A percentile compares a stretch with the other conserved stretches of the same genome.
Conservation (phyloP, 2,113 vertebrate genomes). For the Malurus cyaneus region DNA sequence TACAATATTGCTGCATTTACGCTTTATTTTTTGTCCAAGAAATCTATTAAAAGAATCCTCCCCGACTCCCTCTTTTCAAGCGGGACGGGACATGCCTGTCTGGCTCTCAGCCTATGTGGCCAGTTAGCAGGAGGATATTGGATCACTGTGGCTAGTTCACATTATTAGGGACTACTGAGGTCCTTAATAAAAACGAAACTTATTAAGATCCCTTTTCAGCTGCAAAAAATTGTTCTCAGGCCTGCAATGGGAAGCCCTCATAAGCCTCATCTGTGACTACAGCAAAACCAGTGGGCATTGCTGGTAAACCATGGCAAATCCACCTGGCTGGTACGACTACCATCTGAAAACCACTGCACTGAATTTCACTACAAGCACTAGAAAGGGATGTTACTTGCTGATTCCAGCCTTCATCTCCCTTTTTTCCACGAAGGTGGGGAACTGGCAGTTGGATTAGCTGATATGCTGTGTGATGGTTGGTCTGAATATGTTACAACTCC, state of each 20-base stretch:
- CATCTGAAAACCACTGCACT: not conserved
- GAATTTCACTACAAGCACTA: not conserved
- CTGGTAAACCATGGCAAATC: not conserved
- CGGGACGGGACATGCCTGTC: not conserved
- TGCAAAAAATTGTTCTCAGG: not conserved
- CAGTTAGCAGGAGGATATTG: not conserved
- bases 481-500: not conserved
- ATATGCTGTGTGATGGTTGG: not conserved
- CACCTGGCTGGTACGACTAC: not conserved
- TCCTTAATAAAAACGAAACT: not conserved
- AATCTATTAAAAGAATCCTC: too few relatives aligned
- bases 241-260: not conserved
- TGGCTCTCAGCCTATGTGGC: not conserved
- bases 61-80: too few relatives aligned
- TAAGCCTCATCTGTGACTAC: not conserved
- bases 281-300: rapidly evolving
- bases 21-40: too few relatives aligned
- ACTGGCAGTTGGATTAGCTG: not conserved
- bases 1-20: too few relatives aligned
- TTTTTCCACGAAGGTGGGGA: not conserved
- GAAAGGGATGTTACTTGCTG: not conserved
- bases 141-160: not conserved
- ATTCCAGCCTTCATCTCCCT: not conserved
- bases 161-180: not conserved
- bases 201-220: not conserved